These are phyloP conservation scores for Sussaba pulchella DNA, from an alignment of 2,888 invertebrate genomes.

Conservation along the genomic window DNA sequence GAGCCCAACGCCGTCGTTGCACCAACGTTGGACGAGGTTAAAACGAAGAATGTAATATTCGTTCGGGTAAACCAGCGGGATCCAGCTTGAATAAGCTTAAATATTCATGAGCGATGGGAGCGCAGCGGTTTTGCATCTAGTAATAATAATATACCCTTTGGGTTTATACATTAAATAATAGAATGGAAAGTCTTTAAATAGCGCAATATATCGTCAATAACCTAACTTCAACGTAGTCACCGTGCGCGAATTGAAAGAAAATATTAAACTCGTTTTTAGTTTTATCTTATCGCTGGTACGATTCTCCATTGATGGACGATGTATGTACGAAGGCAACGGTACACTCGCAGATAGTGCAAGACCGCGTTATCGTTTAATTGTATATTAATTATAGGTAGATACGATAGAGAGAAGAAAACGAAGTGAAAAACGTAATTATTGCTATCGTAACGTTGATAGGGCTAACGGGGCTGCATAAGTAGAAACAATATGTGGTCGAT, in stretches of 20 bases:
- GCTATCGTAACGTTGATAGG: conserved; percentile 15
- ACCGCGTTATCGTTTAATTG: background rate
- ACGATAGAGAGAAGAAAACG: conserved; percentile 6
- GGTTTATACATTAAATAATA: background rate
- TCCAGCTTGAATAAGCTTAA: conserved; percentile 36
- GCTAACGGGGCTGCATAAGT: background rate
- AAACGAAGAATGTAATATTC: conserved; percentile 19
- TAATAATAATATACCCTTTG: conserved; percentile 69
- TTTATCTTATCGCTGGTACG: conserved; percentile 26
- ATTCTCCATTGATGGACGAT: conserved; percentile 17
- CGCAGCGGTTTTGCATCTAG: conserved; percentile 65
- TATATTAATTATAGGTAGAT: conserved; percentile 16
- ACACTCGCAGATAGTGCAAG: background rate
- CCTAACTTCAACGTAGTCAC: background rate
- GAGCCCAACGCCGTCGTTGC: conserved; percentile 8
- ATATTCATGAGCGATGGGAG: conserved; percentile 52
- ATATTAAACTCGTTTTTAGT: background rate
- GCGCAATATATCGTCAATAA: background rate
- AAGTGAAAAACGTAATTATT: conserved; percentile 13
- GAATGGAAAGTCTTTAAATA: background rate
- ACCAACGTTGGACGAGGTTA: conserved; percentile 15
- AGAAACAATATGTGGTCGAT: background rate
- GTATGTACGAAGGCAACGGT: too few relatives aligned
- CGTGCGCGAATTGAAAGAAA: background rate
- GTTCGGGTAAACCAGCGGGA: conserved; percentile 9